Conservation (phyloP, 1,140 invertebrate species). For the Holcopasites calliopsidis region DNA sequence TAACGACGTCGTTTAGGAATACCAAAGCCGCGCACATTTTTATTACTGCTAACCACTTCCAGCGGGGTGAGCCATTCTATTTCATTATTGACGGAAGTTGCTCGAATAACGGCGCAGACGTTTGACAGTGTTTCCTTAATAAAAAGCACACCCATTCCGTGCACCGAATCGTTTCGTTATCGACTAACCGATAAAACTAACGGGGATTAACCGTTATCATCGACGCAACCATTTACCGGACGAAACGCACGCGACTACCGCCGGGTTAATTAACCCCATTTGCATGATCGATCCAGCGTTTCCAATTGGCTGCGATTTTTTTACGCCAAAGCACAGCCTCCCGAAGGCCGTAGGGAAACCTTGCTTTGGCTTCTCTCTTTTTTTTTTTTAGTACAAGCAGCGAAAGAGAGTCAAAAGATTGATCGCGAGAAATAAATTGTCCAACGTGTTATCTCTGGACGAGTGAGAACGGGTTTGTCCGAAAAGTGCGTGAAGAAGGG, state of each 20-base stretch:
- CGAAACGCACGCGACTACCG: slow-evolving; percentile 26
- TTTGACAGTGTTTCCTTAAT: slow-evolving; percentile 2
- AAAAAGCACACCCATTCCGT: slow-evolving; percentile 1
- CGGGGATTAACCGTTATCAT: slow-evolving; percentile 23
- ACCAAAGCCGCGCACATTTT: not conserved
- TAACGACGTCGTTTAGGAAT: not conserved
- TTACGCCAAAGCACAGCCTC: no score
- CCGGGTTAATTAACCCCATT: slow-evolving; percentile 34
- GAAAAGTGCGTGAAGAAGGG: not conserved
- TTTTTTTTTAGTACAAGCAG: no score
- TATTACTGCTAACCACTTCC: not conserved
- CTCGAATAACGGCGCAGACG: not conserved
- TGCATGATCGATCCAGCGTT: slow-evolving; percentile 27
- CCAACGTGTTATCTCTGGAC: no score
- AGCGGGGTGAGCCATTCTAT: not conserved
- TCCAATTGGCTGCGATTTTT: slow-evolving; percentile 8
- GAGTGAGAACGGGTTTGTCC: not conserved
- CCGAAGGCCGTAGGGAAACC: no score
- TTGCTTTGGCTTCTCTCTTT: no score
- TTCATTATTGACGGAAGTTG: not conserved
- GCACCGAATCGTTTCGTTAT: slow-evolving; percentile 23
- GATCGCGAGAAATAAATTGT: no score
- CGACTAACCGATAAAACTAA: slow-evolving; percentile 25
- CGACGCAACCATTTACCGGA: slow-evolving; percentile 5
- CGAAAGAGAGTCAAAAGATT: no score